Base-by-base conservation (phyloP, 2,113 vertebrate genomes). In the Bambusicola thoracicus region DNA sequence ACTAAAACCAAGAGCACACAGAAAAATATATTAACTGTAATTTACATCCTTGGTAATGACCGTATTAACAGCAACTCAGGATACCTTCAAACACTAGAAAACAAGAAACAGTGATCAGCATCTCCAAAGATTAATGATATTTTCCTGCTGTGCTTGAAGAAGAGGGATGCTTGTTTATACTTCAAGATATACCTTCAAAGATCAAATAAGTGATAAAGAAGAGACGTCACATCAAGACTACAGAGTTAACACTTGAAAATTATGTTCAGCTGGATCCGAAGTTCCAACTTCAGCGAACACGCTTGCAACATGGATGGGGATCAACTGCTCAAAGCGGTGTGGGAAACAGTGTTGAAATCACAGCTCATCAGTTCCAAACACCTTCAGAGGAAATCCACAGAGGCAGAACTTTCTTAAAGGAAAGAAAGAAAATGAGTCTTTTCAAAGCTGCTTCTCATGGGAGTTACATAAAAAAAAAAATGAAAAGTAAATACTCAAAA, bases 381-480 rank as follows among this genome's bases (percentile, higher is more conserved):
- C 62, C 68, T 88, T 88, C 68, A 88, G 72, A 74, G 82, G 74
- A 94, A 95, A 94, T 44, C 80, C 38, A 69, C 43, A 90, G 83
- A 74, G 68, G 44, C 13, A 49, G 36, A 86, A 83, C 41, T 88
- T 88, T 41, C 89, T 93, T 83, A 41, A 91, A 75, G 85, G 36
- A 79, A 86, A 67, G 55, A 87, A 76, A 85, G 43, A 93, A 89
- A 81, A 73, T 3, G 4, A 88, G 53, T 43, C 34, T 40, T 32
- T 27, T 29, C 68, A 90, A 92, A 92, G 41, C 77, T 86, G 18
- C 61, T 81, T 81, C 93, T 90, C 89, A 59, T 59, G 73, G 77
- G 94, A 89, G 9, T 72, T 81, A 20, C 0, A 0, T 62, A 11
- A 32, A 30, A 56, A 32, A 30, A 56, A n/a, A 32, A 58, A 58